phyloP scores from a whole-genome alignment of 2,888 invertebrate genomes.

The Agriotes lineatus region DNA sequence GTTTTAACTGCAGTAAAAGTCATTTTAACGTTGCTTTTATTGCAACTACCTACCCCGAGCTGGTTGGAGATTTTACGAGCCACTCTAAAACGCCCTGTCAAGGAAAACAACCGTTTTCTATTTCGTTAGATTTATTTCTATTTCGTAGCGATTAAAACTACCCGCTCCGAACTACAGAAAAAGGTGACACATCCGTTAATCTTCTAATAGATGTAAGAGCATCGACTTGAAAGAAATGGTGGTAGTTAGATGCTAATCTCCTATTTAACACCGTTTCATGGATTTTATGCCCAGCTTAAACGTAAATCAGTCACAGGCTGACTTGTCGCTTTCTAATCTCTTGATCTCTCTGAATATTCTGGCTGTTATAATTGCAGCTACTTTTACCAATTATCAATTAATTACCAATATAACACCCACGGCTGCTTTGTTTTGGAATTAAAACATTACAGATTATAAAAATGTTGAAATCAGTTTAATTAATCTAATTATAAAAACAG shows the following conservation, averaged over 20 bases:
- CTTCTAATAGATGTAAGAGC: neutral
- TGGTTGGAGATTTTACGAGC: slow-evolving; percentile 53
- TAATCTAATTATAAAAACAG: too few species aligned
- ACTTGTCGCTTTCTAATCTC: too few species aligned
- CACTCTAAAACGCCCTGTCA: slow-evolving; percentile 43
- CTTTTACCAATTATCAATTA: too few species aligned
- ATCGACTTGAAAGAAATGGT: neutral
- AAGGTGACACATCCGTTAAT: neutral
- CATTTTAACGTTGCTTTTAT: slow-evolving; percentile 66
- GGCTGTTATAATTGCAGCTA: too few species aligned
- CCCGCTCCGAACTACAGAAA: slow-evolving; percentile 2
- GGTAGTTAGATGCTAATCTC: neutral
- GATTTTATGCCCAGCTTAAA: neutral
- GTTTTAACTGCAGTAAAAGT: slow-evolving; percentile 67
- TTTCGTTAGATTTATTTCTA: slow-evolving; percentile 36
- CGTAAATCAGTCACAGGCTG: too few species aligned
- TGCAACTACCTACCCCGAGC: slow-evolving; percentile 63
- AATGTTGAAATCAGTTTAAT: too few species aligned
- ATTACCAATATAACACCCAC: too few species aligned
- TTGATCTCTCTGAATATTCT: too few species aligned
- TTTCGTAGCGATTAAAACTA: slow-evolving; percentile 28
- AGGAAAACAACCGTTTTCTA: slow-evolving; percentile 41
- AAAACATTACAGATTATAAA: too few species aligned
- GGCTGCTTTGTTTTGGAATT: too few species aligned
- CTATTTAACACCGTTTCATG: neutral